Percentiles rank a stretch among this genome's conserved stretches.
Evolutionary conservation across 2,888 invertebrate genomes (phyloP).

Genomic region (Campoletis raptor): DNA sequence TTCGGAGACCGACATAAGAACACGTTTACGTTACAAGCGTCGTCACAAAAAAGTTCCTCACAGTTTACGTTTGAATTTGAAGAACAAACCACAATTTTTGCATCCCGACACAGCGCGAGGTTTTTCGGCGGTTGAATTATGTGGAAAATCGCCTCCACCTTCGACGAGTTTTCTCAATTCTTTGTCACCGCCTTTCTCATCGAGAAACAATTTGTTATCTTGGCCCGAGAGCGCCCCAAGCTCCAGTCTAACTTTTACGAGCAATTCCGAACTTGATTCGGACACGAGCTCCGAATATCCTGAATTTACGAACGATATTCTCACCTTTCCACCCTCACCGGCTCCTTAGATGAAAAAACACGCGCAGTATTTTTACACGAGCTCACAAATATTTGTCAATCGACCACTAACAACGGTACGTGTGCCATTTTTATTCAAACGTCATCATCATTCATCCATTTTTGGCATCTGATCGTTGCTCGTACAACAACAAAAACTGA

Average conservation of each 20-base stretch:
- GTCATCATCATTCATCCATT: background rate
- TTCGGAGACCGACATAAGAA: conserved; percentile 87
- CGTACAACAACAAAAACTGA: background rate
- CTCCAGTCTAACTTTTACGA: conserved; percentile 84
- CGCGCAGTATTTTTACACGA: background rate
- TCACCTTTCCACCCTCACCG: conserved; percentile 83
- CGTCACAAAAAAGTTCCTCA: conserved; percentile 82
- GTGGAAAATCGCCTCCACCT: conserved; percentile 86
- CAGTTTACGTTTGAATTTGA: conserved; percentile 84
- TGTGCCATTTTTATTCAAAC: background rate
- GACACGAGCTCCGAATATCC: conserved; percentile 84
- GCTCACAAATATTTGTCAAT: background rate
- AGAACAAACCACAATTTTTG: conserved; percentile 82
- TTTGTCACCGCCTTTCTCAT: conserved; percentile 85
- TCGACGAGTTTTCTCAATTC: conserved; percentile 87
- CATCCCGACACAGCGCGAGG: conserved; percentile 81
- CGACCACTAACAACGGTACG: background rate
- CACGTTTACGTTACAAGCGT: conserved; percentile 79
- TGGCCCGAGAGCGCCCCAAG: conserved; percentile 84
- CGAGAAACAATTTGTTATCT: conserved; percentile 79
- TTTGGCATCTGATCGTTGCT: conserved; percentile 1
- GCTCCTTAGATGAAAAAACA: conserved; percentile 77
- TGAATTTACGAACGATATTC: conserved; percentile 83
- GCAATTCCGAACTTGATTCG: conserved; percentile 83
- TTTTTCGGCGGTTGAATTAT: conserved; percentile 79